Evolutionary conservation across 2,888 invertebrate species (phyloP).

Genomic region (Drosophila setosimentum): DNA sequence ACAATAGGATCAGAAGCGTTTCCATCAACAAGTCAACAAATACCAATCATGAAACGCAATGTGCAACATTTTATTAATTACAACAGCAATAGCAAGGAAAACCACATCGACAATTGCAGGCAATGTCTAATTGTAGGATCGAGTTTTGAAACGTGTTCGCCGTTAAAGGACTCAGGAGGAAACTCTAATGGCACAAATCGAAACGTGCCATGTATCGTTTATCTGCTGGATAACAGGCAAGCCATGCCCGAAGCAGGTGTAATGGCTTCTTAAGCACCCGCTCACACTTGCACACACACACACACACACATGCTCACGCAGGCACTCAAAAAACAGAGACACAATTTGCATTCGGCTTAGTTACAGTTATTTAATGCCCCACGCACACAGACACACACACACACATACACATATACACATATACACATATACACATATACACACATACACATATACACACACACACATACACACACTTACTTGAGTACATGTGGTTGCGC

Average conservation of each 20-base stretch:
- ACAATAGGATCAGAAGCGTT: not conserved
- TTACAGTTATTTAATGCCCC: constrained; percentile 71
- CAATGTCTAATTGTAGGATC: constrained; percentile 14
- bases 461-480: constrained; percentile 33
- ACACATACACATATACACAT: constrained; percentile 20
- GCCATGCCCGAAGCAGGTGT: constrained; percentile 23
- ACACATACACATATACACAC: constrained; percentile 20
- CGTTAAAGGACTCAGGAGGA: not conserved
- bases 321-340: constrained; percentile 40
- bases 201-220: constrained; percentile 68
- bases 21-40: not conserved
- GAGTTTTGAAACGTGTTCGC: not conserved
- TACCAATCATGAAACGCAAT: constrained; percentile 17
- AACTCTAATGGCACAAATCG: constrained; percentile 41
- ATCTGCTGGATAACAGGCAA: constrained; percentile 23
- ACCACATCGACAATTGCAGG: not conserved
- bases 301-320: not conserved
- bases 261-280: constrained; percentile 42
- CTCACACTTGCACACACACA: constrained; percentile 6
- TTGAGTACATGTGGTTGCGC: constrained; percentile 58
- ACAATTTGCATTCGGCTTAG: constrained; percentile 71
- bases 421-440: constrained; percentile 24
- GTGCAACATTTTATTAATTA: not conserved
- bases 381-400: constrained; percentile 28
- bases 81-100: not conserved